phyloP scores from a whole-genome alignment of 2,113 vertebrate genomes.

The Lynx canadensis region DNA sequence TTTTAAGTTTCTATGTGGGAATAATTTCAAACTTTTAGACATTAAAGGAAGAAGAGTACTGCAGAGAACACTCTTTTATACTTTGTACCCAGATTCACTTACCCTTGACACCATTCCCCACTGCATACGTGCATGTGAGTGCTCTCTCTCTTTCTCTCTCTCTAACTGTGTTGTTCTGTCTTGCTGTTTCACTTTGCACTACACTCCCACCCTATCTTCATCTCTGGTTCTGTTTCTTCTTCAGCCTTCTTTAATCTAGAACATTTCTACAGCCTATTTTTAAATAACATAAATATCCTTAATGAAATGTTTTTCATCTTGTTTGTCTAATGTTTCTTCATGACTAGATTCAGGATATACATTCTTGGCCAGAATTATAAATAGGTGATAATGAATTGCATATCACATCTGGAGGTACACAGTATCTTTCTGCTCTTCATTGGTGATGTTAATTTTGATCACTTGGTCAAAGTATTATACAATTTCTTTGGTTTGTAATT shows the following conservation, averaged over 20 bases:
- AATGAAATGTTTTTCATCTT: neutral
- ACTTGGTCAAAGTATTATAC: neutral
- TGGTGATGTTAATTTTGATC: neutral
- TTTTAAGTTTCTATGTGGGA: neutral
- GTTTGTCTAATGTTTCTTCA: neutral
- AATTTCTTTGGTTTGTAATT: neutral
- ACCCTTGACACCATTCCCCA: neutral
- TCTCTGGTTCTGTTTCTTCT: neutral
- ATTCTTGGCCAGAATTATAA: neutral
- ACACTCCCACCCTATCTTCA: neutral
- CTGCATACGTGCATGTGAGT: too few species aligned
- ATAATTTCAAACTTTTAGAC: slow-evolving; percentile 34
- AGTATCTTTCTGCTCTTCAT: neutral
- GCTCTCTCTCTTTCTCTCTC: too few species aligned
- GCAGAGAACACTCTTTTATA: neutral
- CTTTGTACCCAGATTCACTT: neutral
- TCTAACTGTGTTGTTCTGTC: neutral
- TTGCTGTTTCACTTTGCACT: neutral
- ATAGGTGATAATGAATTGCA: neutral
- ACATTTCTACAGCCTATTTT: neutral
- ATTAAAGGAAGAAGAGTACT: neutral
- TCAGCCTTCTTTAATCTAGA: neutral
- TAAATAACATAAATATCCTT: neutral
- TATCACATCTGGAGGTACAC: neutral
- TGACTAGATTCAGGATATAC: neutral